Evolutionary conservation across 2,888 invertebrate genomes (phyloP).

Genomic region (Schizaphis graminum): DNA sequence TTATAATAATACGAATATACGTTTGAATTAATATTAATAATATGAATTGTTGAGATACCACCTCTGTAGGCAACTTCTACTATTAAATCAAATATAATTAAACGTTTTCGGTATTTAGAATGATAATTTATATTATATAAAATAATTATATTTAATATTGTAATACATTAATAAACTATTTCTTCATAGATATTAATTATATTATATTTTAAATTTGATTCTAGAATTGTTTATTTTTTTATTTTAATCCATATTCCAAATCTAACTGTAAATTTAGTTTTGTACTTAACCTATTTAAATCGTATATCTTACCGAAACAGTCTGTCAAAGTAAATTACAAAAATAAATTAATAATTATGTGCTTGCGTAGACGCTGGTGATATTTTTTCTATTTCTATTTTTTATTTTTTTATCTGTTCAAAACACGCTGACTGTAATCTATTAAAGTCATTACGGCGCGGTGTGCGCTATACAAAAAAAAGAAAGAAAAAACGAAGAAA

Average conservation of each 20-base stretch:
- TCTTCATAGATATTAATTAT: not conserved
- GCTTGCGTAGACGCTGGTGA: not conserved
- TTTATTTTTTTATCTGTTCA: conserved; percentile 41
- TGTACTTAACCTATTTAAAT: not conserved
- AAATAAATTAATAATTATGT: not conserved
- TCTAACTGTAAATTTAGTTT: not conserved
- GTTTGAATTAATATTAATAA: not conserved
- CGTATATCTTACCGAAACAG: not conserved
- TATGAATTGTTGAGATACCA: not conserved
- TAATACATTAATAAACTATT: not conserved
- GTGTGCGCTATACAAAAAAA: not conserved
- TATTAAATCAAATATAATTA: not conserved
- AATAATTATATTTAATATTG: too few relatives aligned
- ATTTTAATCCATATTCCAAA: not conserved
- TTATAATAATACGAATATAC: not conserved
- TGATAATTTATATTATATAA: too few relatives aligned
- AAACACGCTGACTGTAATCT: conserved; percentile 51
- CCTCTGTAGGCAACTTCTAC: not conserved
- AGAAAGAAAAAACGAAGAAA: not conserved
- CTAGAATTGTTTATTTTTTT: not conserved
- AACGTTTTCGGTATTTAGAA: too few relatives aligned
- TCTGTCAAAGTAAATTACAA: not conserved
- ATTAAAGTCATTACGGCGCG: conserved; percentile 51
- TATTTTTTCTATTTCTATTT: conserved; percentile 10
- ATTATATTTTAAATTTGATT: not conserved